phyloP scores from a whole-genome alignment of 2,797 vertebrate species.

The Sciaenops ocellatus region DNA sequence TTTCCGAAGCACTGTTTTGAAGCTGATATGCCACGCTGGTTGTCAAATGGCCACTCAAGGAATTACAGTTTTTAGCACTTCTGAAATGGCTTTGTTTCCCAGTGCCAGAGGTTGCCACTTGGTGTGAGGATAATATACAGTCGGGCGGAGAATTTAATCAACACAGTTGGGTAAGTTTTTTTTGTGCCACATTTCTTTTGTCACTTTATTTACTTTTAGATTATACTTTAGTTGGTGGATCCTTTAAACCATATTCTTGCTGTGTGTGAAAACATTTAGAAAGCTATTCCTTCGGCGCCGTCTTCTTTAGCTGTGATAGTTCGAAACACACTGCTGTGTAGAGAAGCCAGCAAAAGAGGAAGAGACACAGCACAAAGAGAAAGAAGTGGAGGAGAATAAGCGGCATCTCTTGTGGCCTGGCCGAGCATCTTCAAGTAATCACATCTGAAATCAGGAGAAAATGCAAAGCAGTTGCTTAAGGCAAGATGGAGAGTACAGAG shows the following conservation, averaged over 20 bases:
- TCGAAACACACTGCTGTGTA: background rate
- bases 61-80: no score
- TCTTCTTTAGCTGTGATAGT: conserved; percentile 2
- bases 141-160: no score
- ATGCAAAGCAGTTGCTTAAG: conserved; percentile 40
- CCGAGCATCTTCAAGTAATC: conserved; percentile 50
- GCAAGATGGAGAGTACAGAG: conserved; percentile 16
- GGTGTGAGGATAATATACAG: background rate
- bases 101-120: background rate
- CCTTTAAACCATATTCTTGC: background rate
- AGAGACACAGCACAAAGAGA: background rate
- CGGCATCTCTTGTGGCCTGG: conserved; percentile 35
- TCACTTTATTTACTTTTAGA: background rate
- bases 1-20: no score
- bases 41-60: no score
- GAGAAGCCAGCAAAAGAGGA: background rate
- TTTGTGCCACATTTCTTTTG: background rate
- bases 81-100: no score
- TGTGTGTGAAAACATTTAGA: conserved; percentile 6
- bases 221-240: background rate
- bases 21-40: no score
- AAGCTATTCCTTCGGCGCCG: background rate
- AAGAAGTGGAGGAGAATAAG: conserved; percentile 5
- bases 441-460: conserved; percentile 53
- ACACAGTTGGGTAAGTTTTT: background rate